Percentiles rank a stretch among this genome's conserved stretches.
Evolutionary conservation across 92 coral and sea anemone species (phyloP).

Genomic region (Phenganax marumi): DNA sequence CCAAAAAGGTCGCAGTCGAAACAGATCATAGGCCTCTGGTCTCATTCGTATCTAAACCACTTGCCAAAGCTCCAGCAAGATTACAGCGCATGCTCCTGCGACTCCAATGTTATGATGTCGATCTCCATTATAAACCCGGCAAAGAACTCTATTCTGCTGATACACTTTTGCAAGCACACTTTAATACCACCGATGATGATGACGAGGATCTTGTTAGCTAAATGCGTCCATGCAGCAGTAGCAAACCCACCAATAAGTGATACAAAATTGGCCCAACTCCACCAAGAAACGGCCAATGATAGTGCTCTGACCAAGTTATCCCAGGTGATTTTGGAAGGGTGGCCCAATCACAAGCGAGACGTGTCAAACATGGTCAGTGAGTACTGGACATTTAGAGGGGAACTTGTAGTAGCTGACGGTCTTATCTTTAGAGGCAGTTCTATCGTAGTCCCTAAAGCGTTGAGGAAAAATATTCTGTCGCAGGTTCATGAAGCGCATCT

Average conservation of each 20-base stretch:
- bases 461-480: slow-evolving; percentile 13
- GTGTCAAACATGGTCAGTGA: slow-evolving; percentile 1
- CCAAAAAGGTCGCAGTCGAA: not conserved
- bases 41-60: slow-evolving; percentile 15
- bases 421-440: slow-evolving; percentile 16
- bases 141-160: slow-evolving; percentile 6
- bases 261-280: slow-evolving; percentile 7
- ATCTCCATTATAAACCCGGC: not conserved
- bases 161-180: not conserved
- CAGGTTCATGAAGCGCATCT: slow-evolving; percentile 41
- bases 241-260: slow-evolving; percentile 19
- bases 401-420: slow-evolving; percentile 12
- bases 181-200: not conserved
- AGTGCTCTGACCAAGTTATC: slow-evolving; percentile 19
- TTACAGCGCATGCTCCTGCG: slow-evolving; percentile 24
- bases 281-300: slow-evolving; percentile 18
- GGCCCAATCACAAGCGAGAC: slow-evolving; percentile 15
- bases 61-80: slow-evolving; percentile 33
- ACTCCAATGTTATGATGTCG: slow-evolving; percentile 19
- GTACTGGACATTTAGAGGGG: slow-evolving; percentile 24
- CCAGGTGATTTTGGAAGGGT: slow-evolving; percentile 7
- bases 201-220: slow-evolving; percentile 3
- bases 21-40: slow-evolving; percentile 28
- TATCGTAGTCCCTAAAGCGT: slow-evolving; percentile 14
- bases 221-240: slow-evolving; percentile 7